These are phyloP conservation scores for Halictus ligatus DNA, from an alignment of 2,888 invertebrate genomes.

Conservation along the genomic window DNA sequence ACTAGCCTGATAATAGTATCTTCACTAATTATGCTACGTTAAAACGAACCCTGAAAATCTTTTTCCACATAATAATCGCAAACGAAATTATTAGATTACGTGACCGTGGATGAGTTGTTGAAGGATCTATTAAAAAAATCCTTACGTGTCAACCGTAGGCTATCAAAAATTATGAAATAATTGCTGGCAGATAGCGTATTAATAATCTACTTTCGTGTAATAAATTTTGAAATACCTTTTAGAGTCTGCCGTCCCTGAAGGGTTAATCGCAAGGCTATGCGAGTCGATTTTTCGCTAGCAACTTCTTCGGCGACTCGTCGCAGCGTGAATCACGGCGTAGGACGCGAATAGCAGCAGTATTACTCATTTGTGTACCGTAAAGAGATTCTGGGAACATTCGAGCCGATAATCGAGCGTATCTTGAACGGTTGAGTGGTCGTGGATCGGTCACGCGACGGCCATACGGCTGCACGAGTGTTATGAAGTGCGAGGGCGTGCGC, in stretches of 20 bases:
- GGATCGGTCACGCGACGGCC: constrained; percentile 10
- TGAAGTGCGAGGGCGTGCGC: constrained; percentile 27
- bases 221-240: too few species aligned
- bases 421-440: background rate
- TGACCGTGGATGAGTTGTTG: too few species aligned
- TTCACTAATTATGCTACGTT: background rate
- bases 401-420: constrained; percentile 4
- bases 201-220: too few species aligned
- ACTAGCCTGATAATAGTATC: background rate
- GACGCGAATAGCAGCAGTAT: background rate
- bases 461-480: background rate
- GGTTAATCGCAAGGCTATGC: background rate
- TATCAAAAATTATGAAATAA: too few species aligned
- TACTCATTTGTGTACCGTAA: background rate
- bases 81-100: too few species aligned
- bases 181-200: too few species aligned
- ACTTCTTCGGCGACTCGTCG: background rate
- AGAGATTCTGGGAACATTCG: background rate
- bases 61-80: background rate
- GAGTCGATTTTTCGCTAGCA: background rate
- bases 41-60: background rate
- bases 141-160: too few species aligned
- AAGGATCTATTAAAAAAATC: too few species aligned
- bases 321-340: background rate
- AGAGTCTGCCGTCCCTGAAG: too few species aligned